Evolutionary conservation across 2,113 vertebrate species (phyloP).

Genomic region (Phrynosoma blainvillii): DNA sequence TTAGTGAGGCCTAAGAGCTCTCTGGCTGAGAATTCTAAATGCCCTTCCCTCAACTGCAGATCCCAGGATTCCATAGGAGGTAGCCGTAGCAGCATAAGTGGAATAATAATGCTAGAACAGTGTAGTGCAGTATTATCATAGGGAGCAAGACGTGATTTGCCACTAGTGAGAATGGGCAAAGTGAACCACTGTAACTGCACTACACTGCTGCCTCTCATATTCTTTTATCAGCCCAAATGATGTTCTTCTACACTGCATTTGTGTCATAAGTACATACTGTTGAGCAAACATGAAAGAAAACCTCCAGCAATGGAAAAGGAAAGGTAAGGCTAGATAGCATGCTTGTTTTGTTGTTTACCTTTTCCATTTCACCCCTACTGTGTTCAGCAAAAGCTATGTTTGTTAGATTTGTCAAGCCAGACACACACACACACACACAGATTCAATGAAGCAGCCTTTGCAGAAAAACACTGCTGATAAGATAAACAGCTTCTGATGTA

Average conservation of each 20-base stretch:
- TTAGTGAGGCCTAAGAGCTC: too few species aligned
- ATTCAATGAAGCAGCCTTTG: conserved; percentile 72
- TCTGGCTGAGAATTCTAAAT: too few species aligned
- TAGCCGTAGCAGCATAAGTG: too few species aligned
- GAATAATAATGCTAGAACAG: too few species aligned
- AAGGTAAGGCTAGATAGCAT: conserved; percentile 26
- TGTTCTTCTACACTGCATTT: conserved; percentile 23
- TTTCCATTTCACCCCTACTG: background rate
- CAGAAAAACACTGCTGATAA: conserved; percentile 78
- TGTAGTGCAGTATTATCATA: too few species aligned
- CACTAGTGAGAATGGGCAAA: too few species aligned
- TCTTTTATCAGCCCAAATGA: conserved; percentile 18
- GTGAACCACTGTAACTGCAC: too few species aligned
- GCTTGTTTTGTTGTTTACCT: conserved; percentile 7
- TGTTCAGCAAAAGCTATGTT: conserved; percentile 53
- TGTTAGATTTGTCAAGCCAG: conserved; percentile 53
- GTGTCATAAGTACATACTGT: conserved; percentile 47
- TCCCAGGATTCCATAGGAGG: too few species aligned
- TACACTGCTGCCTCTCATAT: conserved; percentile 8
- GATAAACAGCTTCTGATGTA: conserved; percentile 86
- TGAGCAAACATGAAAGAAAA: conserved; percentile 43
- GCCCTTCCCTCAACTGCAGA: too few species aligned
- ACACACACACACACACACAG: background rate
- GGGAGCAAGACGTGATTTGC: too few species aligned
- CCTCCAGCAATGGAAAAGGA: conserved; percentile 27